Conservation (phyloP, 2,113 vertebrate species). For the Poeciliopsis prolifica region DNA sequence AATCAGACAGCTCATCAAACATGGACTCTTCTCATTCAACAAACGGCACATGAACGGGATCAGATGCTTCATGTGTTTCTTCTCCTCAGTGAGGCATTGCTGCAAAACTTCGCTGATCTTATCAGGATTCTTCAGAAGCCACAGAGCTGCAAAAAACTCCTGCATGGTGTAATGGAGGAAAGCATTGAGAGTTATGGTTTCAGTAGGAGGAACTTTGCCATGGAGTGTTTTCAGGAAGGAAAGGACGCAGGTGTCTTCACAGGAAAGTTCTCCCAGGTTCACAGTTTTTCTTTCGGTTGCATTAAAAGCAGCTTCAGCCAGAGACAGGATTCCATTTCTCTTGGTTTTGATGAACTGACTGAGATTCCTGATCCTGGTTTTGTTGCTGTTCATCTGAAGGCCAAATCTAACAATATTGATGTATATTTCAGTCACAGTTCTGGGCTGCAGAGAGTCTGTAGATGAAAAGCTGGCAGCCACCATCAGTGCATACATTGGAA, state of each 20-base stretch:
- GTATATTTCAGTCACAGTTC: constrained; percentile 26
- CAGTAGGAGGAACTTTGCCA: rapidly evolving
- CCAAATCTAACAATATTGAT: constrained; percentile 26
- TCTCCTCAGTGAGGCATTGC: constrained; percentile 21
- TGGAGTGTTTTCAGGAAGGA: constrained; percentile 40
- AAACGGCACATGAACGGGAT: constrained; percentile 44
- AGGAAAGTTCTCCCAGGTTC: neutral
- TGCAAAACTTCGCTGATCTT: constrained; percentile 7
- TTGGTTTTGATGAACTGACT: rapidly evolving
- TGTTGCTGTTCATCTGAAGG: constrained; percentile 20
- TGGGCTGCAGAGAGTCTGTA: neutral
- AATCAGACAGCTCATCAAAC: constrained; percentile 27
- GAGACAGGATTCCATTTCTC: neutral
- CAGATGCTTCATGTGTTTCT: constrained; percentile 46
- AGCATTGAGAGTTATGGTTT: neutral
- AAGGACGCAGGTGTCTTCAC: constrained; percentile 15
- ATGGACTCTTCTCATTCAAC: constrained; percentile 4
- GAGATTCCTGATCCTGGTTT: rapidly evolving
- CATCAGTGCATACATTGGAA: constrained; percentile 49
- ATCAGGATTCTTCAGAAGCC: constrained; percentile 40
- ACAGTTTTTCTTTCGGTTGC: constrained; percentile 9
- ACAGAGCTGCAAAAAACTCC: constrained; percentile 46
- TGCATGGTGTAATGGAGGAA: constrained; percentile 49
- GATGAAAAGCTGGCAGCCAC: constrained; percentile 31
- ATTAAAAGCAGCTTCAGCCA: constrained; percentile 34